Conservation (phyloP, 2,113 vertebrate genomes). For the Fulica atra region DNA sequence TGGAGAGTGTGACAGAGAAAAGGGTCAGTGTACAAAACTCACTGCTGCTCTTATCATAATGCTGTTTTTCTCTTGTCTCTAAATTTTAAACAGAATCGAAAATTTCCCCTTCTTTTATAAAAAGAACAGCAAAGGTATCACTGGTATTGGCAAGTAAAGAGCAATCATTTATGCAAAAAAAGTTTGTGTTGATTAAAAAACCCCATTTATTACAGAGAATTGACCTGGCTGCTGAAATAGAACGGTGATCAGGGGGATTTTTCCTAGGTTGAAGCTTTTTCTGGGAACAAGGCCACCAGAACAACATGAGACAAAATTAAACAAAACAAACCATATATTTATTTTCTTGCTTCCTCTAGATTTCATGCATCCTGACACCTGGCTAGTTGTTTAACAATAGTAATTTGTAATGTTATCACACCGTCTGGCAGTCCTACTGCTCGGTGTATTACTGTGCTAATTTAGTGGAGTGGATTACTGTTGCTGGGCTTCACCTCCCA, state of each 20-base stretch:
- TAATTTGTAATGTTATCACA: constrained; percentile 80
- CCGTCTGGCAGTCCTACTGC: constrained; percentile 69
- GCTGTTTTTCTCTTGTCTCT: not conserved
- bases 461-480: constrained; percentile 75
- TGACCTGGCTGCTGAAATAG: not conserved
- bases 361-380: constrained; percentile 77
- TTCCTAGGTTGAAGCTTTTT: not conserved
- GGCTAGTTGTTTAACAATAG: constrained; percentile 63
- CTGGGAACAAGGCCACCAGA: constrained; percentile 28
- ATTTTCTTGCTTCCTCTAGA: constrained; percentile 66
- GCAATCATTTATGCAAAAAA: not conserved
- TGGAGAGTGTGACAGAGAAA: not conserved
- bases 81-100: not conserved
- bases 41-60: not conserved
- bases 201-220: not conserved
- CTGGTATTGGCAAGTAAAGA: not conserved
- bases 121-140: not conserved
- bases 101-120: not conserved
- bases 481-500: constrained; percentile 9
- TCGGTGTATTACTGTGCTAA: constrained; percentile 76
- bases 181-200: not conserved
- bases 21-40: not conserved
- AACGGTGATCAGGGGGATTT: not conserved
- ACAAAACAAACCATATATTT: constrained; percentile 41
- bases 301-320: constrained; percentile 44